These are phyloP conservation scores for Lasioglossum baleicum DNA, from an alignment of 1,140 invertebrate species.

Conservation along the genomic window DNA sequence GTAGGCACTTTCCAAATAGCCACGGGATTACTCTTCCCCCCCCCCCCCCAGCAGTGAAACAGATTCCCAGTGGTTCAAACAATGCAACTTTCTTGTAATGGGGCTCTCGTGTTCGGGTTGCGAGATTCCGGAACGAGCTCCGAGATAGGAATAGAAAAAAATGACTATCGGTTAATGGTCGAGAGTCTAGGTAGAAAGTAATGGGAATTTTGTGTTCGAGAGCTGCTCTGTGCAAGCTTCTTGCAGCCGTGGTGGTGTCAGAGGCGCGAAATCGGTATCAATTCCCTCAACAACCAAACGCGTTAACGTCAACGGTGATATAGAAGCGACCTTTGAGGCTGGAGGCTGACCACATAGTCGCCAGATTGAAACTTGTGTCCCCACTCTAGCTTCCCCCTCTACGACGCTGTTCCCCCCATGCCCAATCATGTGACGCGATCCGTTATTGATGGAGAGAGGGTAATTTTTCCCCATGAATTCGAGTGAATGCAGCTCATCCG, in stretches of 20 bases:
- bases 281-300: not conserved
- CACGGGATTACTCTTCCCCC: not conserved
- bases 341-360: too few relatives aligned
- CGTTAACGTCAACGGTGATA: conserved; percentile 13
- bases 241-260: too few relatives aligned
- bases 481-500: too few relatives aligned
- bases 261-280: not conserved
- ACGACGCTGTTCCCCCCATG: too few relatives aligned
- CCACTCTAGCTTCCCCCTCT: too few relatives aligned
- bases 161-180: not conserved
- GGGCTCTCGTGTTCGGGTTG: not conserved
- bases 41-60: not conserved
- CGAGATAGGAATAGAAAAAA: not conserved
- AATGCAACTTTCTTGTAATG: conserved; percentile 11
- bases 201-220: not conserved
- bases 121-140: not conserved
- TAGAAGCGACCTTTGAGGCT: not conserved
- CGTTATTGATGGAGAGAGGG: too few relatives aligned
- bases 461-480: too few relatives aligned
- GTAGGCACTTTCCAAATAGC: not conserved
- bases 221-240: too few relatives aligned
- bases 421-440: too few relatives aligned
- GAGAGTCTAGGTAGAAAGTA: not conserved
- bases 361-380: too few relatives aligned
- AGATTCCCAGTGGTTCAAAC: not conserved